Base-by-base conservation (phyloP, 2,888 invertebrate species). In the Eudemis profundana region DNA sequence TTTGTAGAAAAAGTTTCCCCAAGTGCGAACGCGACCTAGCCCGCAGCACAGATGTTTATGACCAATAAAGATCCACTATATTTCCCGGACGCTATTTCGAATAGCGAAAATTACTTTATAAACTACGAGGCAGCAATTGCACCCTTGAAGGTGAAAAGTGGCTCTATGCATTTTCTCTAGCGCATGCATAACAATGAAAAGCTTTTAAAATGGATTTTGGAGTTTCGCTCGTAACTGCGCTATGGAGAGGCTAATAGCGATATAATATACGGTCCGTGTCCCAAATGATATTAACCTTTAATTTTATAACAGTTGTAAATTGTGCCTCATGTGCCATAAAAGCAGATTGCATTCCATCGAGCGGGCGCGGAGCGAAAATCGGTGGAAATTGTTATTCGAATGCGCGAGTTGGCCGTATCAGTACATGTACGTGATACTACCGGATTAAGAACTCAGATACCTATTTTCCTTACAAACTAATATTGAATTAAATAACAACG, bases 1-100 rank as follows among this genome's bases (percentile, higher is more conserved):
- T 83, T 83, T 84, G 83, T 82, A 75, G 68, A 70, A 67, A 74
- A 86, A 84, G 75, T 85, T 85, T 61, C 36, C 7, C 65, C 51
- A 47, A 56, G 23, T 15, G 21, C 67, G 67, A 69, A 57, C 61
- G 62, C 70, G 70, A 64, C 68, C 69, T 66, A 70, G 69, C 71
- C 70, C 69, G 57, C 57, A 69, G 62, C 70, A 68, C 76, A 78
- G 69, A 71, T 77, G 74, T 75, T 74, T 75, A 76, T 71, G 69
- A 70, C 72, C 59, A 68, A 69, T 63, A 61, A 63, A 73, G 59
- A 59, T 57, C 33, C 57, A 23, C 23, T 40, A 51, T 64, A 57
- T 56, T 23, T 42, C 15, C 21, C 33, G 17, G 23, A 38, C 38
- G 64, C 49, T 51, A 57, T 40, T 56, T 56, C 21, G 21, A 57